Evolutionary conservation across 2,797 vertebrate genomes (phyloP).

Genomic region (Phoeniculus purpureus): DNA sequence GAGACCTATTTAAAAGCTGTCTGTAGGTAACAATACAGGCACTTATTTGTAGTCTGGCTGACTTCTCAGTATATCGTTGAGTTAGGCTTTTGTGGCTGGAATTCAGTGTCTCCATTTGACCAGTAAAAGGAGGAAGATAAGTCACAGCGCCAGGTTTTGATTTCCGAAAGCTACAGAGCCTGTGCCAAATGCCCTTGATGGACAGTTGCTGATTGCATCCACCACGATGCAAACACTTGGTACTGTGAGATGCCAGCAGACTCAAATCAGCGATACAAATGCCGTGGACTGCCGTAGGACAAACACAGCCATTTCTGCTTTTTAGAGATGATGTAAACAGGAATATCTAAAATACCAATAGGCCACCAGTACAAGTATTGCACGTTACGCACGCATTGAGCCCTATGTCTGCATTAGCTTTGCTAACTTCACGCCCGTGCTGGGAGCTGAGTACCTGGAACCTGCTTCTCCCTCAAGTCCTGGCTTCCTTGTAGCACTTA

Average conservation of each 20-base stretch:
- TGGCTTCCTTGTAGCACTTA: background rate
- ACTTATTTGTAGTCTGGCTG: background rate
- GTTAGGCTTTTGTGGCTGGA: background rate
- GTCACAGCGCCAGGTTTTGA: background rate
- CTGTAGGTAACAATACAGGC: background rate
- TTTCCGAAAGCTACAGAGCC: background rate
- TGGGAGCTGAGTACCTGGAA: background rate
- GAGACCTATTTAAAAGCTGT: slow-evolving; percentile 3
- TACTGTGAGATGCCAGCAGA: background rate
- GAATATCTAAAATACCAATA: background rate
- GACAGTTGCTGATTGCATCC: background rate
- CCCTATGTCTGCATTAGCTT: fast-evolving
- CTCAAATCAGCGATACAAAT: fast-evolving
- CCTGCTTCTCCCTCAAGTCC: background rate
- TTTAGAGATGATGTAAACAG: background rate
- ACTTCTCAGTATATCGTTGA: slow-evolving; percentile 23
- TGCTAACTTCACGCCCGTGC: background rate
- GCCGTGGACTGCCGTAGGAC: background rate
- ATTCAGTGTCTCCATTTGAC: background rate
- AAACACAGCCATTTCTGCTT: background rate
- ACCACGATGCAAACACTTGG: background rate
- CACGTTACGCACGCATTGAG: background rate
- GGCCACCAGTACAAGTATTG: background rate
- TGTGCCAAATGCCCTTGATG: background rate
- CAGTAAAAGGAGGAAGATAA: background rate